Conservation (phyloP, 2,113 vertebrate genomes). For the Seriola rivoliana region DNA sequence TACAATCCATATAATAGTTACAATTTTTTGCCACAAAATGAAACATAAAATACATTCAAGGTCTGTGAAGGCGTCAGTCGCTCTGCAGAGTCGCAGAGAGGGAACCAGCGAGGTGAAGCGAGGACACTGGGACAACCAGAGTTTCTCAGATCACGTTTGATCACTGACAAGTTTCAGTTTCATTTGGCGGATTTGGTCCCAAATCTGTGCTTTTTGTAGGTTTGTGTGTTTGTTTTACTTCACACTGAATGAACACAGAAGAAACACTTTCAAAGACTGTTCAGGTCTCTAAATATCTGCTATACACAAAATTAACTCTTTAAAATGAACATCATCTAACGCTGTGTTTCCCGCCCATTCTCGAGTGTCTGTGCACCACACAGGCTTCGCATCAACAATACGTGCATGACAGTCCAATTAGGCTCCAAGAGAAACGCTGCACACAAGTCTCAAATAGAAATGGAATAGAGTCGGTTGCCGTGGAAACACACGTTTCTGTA, state of each 20-base stretch:
- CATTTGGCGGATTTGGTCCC: neutral
- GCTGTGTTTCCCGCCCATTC: neutral
- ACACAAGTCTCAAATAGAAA: constrained; percentile 11
- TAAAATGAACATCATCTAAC: neutral
- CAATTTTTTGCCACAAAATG: constrained; percentile 32
- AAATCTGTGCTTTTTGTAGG: neutral
- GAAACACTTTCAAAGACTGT: neutral
- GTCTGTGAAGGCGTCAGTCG: constrained; percentile 51
- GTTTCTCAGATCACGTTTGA: too few relatives aligned
- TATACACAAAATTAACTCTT: constrained; percentile 21
- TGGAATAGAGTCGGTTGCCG: constrained; percentile 30
- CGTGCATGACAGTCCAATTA: neutral
- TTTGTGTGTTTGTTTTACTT: neutral
- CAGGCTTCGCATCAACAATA: constrained; percentile 12
- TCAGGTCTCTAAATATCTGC: constrained; percentile 18
- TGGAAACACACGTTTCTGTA: constrained; percentile 48
- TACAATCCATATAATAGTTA: constrained; percentile 57
- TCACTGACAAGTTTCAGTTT: neutral
- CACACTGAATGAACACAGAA: constrained; percentile 17
- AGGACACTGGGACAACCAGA: neutral
- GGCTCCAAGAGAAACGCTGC: constrained; percentile 4
- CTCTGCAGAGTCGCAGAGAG: neutral
- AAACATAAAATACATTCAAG: constrained; percentile 75
- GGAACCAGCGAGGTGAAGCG: neutral
- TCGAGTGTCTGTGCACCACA: neutral